Percentiles rank a stretch among this genome's conserved stretches.
These are phyloP conservation scores for Cotesia typhae DNA, from an alignment of 1,140 invertebrate species.

Conservation along the genomic window DNA sequence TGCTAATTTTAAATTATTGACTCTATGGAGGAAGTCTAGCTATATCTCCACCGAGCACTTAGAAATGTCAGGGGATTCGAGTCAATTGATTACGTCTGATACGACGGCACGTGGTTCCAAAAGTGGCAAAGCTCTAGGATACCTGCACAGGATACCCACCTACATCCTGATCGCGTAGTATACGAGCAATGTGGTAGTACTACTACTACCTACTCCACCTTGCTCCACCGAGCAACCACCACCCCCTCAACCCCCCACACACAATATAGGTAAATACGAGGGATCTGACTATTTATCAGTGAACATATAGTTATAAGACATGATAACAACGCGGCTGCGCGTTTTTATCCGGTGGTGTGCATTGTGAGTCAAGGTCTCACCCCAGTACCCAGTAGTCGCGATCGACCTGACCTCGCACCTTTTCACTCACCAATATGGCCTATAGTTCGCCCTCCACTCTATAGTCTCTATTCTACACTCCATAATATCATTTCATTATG, in stretches of 20 bases:
- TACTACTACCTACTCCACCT: slow-evolving; percentile 3
- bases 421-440: slow-evolving; percentile 36
- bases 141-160: neutral
- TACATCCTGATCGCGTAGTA: neutral
- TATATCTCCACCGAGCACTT: neutral
- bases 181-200: neutral
- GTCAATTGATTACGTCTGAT: slow-evolving; percentile 15
- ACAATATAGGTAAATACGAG: too few relatives aligned
- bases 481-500: neutral
- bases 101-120: slow-evolving; percentile 5
- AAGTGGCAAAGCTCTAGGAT: neutral
- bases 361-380: slow-evolving; percentile 56
- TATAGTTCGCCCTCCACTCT: slow-evolving; percentile 33
- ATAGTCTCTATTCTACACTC: slow-evolving; percentile 10
- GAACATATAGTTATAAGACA: neutral
- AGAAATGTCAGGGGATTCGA: slow-evolving; percentile 13
- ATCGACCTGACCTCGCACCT: slow-evolving; percentile 55
- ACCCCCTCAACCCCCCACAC: too few relatives aligned
- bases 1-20: too few relatives aligned
- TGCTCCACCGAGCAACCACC: too few relatives aligned
- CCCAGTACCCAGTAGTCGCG: slow-evolving; percentile 31
- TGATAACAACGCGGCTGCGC: slow-evolving; percentile 42
- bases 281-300: too few relatives aligned
- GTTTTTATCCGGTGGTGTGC: slow-evolving; percentile 5
- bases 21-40: too few relatives aligned